Evolutionary conservation across 92 coral and sea anemone genomes (phyloP).

Genomic region (Epizoanthus scotinus): DNA sequence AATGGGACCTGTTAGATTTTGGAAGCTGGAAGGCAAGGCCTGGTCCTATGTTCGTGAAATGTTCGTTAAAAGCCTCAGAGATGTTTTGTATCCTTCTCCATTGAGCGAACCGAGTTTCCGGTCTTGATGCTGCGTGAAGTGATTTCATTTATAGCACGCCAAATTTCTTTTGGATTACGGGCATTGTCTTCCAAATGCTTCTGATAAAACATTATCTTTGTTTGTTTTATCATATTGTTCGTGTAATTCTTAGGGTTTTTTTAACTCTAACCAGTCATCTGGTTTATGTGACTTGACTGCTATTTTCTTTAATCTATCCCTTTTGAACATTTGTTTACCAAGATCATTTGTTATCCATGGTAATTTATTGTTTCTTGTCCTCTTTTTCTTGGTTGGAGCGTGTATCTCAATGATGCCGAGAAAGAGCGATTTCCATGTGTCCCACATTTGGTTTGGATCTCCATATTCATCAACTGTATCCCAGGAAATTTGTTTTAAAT

Average conservation of each 20-base stretch:
- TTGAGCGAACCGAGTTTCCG: not conserved
- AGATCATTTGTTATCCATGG: constrained; percentile 29
- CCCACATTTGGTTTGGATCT: constrained; percentile 34
- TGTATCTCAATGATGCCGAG: constrained; percentile 30
- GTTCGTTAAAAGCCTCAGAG: not conserved
- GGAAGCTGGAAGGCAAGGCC: constrained; percentile 8
- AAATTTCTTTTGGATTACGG: not conserved
- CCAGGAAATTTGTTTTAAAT: constrained; percentile 20
- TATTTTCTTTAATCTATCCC: constrained; percentile 9
- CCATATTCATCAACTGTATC: not conserved
- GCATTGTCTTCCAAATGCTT: not conserved
- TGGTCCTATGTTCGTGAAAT: constrained; percentile 36
- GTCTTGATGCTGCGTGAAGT: not conserved
- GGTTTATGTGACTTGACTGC: not conserved
- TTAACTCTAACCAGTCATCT: constrained; percentile 5
- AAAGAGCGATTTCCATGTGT: constrained; percentile 30
- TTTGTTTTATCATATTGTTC: not conserved
- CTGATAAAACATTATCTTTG: not conserved
- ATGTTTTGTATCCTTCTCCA: not conserved
- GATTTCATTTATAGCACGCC: constrained; percentile 1
- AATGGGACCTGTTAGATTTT: not conserved
- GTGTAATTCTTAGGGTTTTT: constrained; percentile 3
- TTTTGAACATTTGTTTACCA: not conserved
- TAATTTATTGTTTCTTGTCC: constrained; percentile 24
- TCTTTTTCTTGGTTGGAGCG: constrained; percentile 28